Percentiles rank a stretch among this genome's conserved stretches.
These are phyloP conservation scores for Gorsachius goisagi DNA, from an alignment of 2,113 vertebrate species.

Conservation along the genomic window DNA sequence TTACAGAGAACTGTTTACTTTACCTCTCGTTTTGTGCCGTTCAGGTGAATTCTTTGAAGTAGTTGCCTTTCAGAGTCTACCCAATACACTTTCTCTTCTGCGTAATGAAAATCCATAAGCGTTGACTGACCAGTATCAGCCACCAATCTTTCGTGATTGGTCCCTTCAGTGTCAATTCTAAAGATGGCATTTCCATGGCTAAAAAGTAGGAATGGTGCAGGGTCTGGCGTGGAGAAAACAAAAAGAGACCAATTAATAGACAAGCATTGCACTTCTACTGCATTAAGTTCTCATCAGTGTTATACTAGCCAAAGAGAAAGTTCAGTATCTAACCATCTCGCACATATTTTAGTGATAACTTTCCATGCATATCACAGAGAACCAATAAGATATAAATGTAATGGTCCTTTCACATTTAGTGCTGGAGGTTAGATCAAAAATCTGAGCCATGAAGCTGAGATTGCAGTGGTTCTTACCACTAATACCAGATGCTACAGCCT, in stretches of 20 bases:
- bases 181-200: constrained; percentile 83
- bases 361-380: neutral
- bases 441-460: neutral
- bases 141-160: constrained; percentile 76
- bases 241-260: neutral
- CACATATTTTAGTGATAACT: neutral
- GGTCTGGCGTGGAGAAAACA: constrained; percentile 67
- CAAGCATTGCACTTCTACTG: neutral
- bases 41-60: constrained; percentile 81
- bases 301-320: neutral
- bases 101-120: constrained; percentile 85
- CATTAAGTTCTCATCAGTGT: neutral
- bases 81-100: constrained; percentile 86
- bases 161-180: constrained; percentile 83
- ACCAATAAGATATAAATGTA: neutral
- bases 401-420: neutral
- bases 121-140: constrained; percentile 73
- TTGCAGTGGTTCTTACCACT: neutral
- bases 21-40: constrained; percentile 86
- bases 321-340: neutral
- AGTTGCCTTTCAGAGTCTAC: constrained; percentile 77
- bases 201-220: constrained; percentile 86
- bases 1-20: neutral
- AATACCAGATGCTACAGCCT: neutral
- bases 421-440: neutral